phyloP scores from a whole-genome alignment of 2,888 invertebrate species.

The Cyrtodaria siliqua region DNA sequence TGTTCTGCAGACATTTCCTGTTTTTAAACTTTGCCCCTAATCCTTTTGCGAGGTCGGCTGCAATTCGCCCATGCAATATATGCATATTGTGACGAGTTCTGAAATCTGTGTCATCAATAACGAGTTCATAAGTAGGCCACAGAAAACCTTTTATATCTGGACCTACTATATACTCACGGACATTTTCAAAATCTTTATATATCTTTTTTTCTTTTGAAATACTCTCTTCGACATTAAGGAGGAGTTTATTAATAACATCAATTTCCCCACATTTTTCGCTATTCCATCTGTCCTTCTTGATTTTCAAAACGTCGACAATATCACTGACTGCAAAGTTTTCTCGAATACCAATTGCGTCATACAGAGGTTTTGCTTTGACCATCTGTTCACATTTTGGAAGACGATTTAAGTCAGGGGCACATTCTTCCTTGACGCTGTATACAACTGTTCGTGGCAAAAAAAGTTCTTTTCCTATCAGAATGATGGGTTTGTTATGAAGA shows the following conservation, averaged over 20 bases:
- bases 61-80: slow-evolving; percentile 67
- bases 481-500: slow-evolving; percentile 9
- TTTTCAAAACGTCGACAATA: slow-evolving; percentile 27
- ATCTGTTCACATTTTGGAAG: slow-evolving; percentile 16
- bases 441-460: slow-evolving; percentile 27
- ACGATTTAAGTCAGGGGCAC: slow-evolving; percentile 33
- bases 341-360: slow-evolving; percentile 30
- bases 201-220: not conserved
- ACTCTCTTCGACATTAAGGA: slow-evolving; percentile 31
- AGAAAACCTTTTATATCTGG: slow-evolving; percentile 74
- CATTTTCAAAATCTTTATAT: slow-evolving; percentile 27
- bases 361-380: not conserved
- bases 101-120: slow-evolving; percentile 72
- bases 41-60: slow-evolving; percentile 67
- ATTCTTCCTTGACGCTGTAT: slow-evolving; percentile 20
- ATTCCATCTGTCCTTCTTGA: not conserved
- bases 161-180: slow-evolving; percentile 29
- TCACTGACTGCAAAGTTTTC: slow-evolving; percentile 30
- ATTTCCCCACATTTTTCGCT: slow-evolving; percentile 18
- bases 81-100: slow-evolving; percentile 59
- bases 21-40: slow-evolving; percentile 69
- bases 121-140: slow-evolving; percentile 63
- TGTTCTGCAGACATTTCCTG: slow-evolving; percentile 29
- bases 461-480: slow-evolving; percentile 34
- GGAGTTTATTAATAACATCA: slow-evolving; percentile 25